These are phyloP conservation scores for Burhinus bistriatus DNA, from an alignment of 2,113 vertebrate species.

Conservation along the genomic window DNA sequence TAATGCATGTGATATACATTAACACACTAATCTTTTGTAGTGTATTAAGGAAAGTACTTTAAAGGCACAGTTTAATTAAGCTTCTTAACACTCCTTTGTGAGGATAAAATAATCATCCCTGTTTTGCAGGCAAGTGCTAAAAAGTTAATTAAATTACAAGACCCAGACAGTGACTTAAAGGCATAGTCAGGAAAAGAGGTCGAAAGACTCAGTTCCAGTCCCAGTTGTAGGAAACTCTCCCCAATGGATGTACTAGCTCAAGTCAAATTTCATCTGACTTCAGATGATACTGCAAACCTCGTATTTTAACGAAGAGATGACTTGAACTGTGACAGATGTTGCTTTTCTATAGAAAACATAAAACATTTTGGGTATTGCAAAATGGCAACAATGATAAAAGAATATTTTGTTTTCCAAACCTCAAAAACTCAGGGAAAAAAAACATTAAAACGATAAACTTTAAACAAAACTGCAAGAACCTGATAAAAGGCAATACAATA, in stretches of 20 bases:
- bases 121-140: conserved; percentile 20
- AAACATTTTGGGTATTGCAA: not conserved
- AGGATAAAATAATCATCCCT: conserved; percentile 24
- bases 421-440: not conserved
- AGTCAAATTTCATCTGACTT: not conserved
- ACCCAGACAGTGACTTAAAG: conserved; percentile 1
- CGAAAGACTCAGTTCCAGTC: not conserved
- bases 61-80: conserved; percentile 27
- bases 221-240: not conserved
- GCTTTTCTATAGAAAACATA: not conserved
- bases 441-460: not conserved
- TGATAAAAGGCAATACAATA: not conserved
- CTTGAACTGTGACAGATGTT: not conserved
- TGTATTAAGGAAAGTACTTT: not conserved
- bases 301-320: not conserved
- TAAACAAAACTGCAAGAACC: not conserved
- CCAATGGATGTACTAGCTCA: accelerated
- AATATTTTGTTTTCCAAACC: not conserved
- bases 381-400: not conserved
- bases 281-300: not conserved
- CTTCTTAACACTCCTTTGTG: not conserved
- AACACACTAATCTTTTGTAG: not conserved
- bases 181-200: not conserved
- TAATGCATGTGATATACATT: not conserved
- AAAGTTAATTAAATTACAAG: conserved; percentile 16